Evolutionary conservation across 1,140 invertebrate genomes (phyloP).

Genomic region (Apolygus lucorum): DNA sequence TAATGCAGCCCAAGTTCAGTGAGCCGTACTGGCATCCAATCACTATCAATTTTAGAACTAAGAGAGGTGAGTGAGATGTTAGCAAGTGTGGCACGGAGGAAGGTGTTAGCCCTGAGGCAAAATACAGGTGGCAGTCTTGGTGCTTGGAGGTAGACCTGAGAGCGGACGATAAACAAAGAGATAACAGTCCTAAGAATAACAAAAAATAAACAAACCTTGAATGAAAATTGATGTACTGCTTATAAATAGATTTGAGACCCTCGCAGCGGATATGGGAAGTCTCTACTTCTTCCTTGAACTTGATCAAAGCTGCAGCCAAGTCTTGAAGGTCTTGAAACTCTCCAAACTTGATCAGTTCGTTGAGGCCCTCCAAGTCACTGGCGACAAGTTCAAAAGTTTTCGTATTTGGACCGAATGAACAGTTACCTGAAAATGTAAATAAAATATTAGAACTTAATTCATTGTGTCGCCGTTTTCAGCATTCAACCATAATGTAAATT

Average conservation of each 20-base stretch:
- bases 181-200: no score
- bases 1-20: no score
- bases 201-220: no score
- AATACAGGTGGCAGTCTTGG: no score
- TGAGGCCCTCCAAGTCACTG: slow-evolving; percentile 8
- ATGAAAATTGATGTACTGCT: slow-evolving; percentile 22
- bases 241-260: slow-evolving; percentile 15
- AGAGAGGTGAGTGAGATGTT: no score
- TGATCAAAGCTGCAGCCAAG: neutral
- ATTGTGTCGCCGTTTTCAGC: neutral
- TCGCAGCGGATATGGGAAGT: neutral
- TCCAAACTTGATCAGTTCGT: neutral
- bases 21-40: no score
- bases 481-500: neutral
- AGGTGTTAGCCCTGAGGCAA: no score
- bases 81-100: no score
- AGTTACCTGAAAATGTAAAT: neutral
- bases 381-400: slow-evolving; percentile 21
- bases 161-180: no score
- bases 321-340: neutral
- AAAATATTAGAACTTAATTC: neutral
- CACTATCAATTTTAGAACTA: no score
- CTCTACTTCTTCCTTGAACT: neutral
- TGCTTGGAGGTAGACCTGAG: no score
- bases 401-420: neutral